phyloP scores from a whole-genome alignment of 2,888 invertebrate species.

The Diarsia rubi region DNA sequence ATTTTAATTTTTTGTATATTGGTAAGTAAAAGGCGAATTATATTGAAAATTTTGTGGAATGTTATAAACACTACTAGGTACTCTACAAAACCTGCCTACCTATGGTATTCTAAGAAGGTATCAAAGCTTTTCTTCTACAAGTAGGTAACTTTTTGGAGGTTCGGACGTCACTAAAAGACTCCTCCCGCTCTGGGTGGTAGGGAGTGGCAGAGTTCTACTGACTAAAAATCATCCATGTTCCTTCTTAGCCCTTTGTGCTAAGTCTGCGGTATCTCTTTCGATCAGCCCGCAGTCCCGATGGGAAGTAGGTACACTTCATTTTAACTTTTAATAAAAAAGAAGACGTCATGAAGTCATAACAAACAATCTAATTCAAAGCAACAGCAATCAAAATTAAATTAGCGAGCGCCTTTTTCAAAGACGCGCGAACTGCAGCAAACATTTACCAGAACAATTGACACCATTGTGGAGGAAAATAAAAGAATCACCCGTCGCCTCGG shows the following conservation, averaged over 20 bases:
- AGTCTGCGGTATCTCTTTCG: too few species aligned
- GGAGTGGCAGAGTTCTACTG: too few species aligned
- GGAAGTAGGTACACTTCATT: background rate
- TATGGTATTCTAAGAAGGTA: background rate
- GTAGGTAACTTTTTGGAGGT: too few species aligned
- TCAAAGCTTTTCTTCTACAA: background rate
- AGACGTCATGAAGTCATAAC: background rate
- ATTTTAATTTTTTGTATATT: background rate
- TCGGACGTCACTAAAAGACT: too few species aligned
- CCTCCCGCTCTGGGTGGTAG: too few species aligned
- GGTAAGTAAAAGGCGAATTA: background rate
- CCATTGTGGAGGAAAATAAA: constrained; percentile 63
- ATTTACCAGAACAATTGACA: constrained; percentile 61
- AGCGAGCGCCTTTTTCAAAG: constrained; percentile 52
- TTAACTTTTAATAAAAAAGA: background rate
- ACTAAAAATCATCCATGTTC: too few species aligned
- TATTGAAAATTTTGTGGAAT: too few species aligned
- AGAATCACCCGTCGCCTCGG: constrained; percentile 61
- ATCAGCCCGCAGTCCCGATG: too few species aligned
- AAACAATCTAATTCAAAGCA: constrained; percentile 22
- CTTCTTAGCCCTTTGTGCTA: too few species aligned
- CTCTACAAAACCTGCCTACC: background rate
- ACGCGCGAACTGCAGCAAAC: constrained; percentile 47
- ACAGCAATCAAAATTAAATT: constrained; percentile 58
- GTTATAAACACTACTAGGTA: too few species aligned